These are phyloP conservation scores for Nesometra sesokonis DNA, from an alignment of 35 echinoderm and acorn worm species.

Conservation along the genomic window DNA sequence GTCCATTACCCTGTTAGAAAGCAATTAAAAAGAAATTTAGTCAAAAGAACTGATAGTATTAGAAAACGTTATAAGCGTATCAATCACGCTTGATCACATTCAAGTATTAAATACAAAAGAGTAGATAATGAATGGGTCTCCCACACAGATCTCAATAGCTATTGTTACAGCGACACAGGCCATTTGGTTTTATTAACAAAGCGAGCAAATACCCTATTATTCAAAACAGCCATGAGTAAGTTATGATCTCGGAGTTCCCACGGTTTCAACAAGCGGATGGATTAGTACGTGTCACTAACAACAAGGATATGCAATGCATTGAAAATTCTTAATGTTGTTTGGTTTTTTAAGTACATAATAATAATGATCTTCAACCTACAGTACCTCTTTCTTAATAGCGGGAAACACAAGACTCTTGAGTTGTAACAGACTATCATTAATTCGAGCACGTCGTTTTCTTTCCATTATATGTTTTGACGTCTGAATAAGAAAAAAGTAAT, in stretches of 20 bases:
- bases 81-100: not conserved
- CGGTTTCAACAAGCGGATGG: not conserved
- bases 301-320: no score
- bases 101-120: not conserved
- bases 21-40: not conserved
- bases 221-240: not conserved
- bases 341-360: not conserved
- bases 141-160: not conserved
- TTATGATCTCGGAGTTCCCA: not conserved
- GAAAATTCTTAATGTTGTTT: no score
- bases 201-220: not conserved
- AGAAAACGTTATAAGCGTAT: not conserved
- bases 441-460: slow-evolving; percentile 70
- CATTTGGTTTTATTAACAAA: not conserved
- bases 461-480: slow-evolving; percentile 82
- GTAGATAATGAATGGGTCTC: not conserved
- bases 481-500: slow-evolving; percentile 33
- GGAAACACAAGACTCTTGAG: slow-evolving; percentile 80
- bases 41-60: not conserved
- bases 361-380: slow-evolving; percentile 14
- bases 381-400: slow-evolving; percentile 77
- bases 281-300: not conserved
- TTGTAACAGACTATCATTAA: slow-evolving; percentile 80
- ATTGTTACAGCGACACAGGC: not conserved
- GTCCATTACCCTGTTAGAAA: slow-evolving; percentile 45